Evolutionary conservation across 2,888 invertebrate species (phyloP), one percentile per base, ranked within the genome.

Genomic region (Catocala nupta): DNA sequence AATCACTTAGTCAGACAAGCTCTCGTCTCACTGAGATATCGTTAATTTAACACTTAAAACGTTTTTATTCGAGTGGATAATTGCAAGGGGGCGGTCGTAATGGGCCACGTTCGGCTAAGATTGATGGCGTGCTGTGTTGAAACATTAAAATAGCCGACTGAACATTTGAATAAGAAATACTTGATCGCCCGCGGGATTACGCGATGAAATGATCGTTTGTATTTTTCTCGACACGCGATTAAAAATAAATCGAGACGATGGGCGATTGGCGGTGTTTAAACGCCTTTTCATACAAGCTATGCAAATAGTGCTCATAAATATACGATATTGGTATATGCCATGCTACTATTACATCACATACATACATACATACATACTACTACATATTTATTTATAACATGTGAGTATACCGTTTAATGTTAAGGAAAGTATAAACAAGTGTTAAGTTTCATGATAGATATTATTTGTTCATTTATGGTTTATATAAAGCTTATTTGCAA

Each of bases 11-110:
- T 87, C 82, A 83, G 90, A 89, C 89, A 88, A 88, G 89, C 86
- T 85, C 87, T 86, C 84, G 83, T 86, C 85, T 83, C 83, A 82
- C 85, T 85, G 89, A 92, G 91, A 92, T 92, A 92, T 91, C 92
- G 92, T 92, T 92, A 91, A 92, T 91, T 93, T 92, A 92, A 92
- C 92, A 92, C 91, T 92, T 92, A 91, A 91, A 92, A 90, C 89
- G 92, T 92, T 93, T 92, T 92, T 92, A 92, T 92, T 91, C 92
- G 88, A 88, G 89, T 90, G 90, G 90, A 92, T 92, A 91, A 92
- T 93, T 91, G 91, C 91, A 87, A 88, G 87, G 87, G 87, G 90
- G 91, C 82, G 88, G 83, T 83, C 81, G 85, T 92, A 92, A 92
- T 88, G 91, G 88, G 82, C 82, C 88, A 89, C 89, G 92, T 89